Conservation (phyloP, 2,888 invertebrate species). For the Eupithecia pulchellata region DNA sequence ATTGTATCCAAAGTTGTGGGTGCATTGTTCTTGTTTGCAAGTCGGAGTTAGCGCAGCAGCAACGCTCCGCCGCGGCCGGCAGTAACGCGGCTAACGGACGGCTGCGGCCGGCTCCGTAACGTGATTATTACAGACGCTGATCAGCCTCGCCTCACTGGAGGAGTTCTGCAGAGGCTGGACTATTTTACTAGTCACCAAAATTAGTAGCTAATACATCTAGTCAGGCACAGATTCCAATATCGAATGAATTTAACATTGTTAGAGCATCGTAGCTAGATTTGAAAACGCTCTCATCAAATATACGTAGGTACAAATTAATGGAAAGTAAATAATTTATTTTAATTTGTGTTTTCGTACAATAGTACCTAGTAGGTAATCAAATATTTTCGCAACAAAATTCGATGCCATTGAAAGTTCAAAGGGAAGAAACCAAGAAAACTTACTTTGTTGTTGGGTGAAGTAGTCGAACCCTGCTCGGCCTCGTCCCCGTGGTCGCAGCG, state of each 20-base stretch:
- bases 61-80: constrained; percentile 25
- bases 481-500: not conserved
- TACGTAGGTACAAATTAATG: too few species aligned
- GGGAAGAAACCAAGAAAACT: constrained; percentile 22
- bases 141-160: constrained; percentile 59
- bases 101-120: constrained; percentile 53
- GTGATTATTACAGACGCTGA: constrained; percentile 54
- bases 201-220: too few species aligned
- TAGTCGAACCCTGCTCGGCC: not conserved
- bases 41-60: not conserved
- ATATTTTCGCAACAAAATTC: not conserved
- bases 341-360: not conserved
- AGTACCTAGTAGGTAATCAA: not conserved
- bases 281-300: too few species aligned
- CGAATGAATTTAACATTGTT: too few species aligned
- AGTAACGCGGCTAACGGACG: constrained; percentile 56
- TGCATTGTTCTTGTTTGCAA: constrained; percentile 29
- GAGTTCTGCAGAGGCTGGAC: constrained; percentile 44
- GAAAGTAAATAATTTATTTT: too few species aligned
- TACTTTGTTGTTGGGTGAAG: constrained; percentile 16
- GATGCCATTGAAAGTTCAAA: constrained; percentile 21
- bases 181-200: too few species aligned
- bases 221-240: too few species aligned
- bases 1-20: constrained; percentile 14
- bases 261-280: too few species aligned